Evolutionary conservation across 2,797 vertebrate species (phyloP), one percentile per base, ranked within the genome.

Genomic region (Pyrocephalus nanus): DNA sequence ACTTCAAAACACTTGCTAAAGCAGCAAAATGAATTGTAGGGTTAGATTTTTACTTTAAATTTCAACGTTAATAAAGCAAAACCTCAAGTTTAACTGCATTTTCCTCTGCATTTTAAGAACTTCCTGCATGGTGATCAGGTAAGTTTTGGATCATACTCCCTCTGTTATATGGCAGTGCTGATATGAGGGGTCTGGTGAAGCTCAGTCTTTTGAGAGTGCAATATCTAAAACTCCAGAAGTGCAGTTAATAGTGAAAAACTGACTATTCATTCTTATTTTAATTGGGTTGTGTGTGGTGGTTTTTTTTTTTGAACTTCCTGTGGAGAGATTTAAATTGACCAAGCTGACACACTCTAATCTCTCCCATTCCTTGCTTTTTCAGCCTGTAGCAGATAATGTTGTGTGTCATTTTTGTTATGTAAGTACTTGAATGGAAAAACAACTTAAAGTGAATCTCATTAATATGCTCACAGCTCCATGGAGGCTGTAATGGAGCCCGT

Each of bases 341-440:
- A 38, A 82, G 67, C 38, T 89, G 67, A 70, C 3, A 1, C 64
- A 30, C 62, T 73, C 5, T 2, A 26, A 66, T 66, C 79, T 79
- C 23, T 76, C 17, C 72, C 40, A 12, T 77, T 88, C 60, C 47
- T 94, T 42, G 32, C 51, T 66, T 95, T 87, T 93, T 88, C 50
- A 54, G 70, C 62, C 76, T 43, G 36, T 84, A 76, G 27, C 54
- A 67, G 76, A 76, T 88, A 88, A 90, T 47, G 32, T 69, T 90
- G 60, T 82, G 32, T 94, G 94, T 81, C 62, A 64, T 81, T 91
- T 88, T 82, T 86, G 62, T 95, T 95, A 87, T 66, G 72, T 91
- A 95, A 92, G 40, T 70, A 42, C 42, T 88, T 94, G 80, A 96
- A 88, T 74, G 83, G 77, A 54, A 94, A 86, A 94, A 74, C 92